Conservation (phyloP, 2,888 invertebrate genomes). For the Himalopsyche tibetana region DNA sequence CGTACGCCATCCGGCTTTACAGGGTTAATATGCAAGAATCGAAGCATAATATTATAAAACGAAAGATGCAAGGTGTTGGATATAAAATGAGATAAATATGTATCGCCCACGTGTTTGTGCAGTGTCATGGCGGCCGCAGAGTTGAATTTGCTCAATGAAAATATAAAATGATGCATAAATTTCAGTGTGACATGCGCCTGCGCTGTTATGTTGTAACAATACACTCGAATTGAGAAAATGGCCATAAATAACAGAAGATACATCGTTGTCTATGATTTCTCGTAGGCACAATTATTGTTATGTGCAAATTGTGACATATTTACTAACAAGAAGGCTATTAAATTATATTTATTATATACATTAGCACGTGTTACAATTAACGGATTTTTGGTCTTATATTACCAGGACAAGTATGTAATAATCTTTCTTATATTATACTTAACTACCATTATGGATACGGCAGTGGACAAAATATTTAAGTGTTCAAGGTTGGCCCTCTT, state of each 20-base stretch:
- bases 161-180: constrained; percentile 1
- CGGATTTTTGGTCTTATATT: no score
- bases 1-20: no score
- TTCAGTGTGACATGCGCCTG: constrained; percentile 24
- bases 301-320: no score
- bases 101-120: background rate
- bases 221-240: constrained; percentile 27
- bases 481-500: no score
- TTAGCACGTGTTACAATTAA: no score
- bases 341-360: no score
- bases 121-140: background rate
- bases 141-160: constrained; percentile 27
- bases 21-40: no score
- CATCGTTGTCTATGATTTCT: background rate
- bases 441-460: no score
- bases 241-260: constrained; percentile 15
- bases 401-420: no score
- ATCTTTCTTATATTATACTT: no score
- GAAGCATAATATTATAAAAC: background rate
- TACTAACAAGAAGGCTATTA: no score
- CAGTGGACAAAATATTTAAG: no score
- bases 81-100: constrained; percentile 15
- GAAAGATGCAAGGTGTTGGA: constrained; percentile 14
- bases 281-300: background rate
- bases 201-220: background rate